Base-by-base conservation (phyloP, 2,888 invertebrate genomes). In the Sarcophaga subvicina region DNA sequence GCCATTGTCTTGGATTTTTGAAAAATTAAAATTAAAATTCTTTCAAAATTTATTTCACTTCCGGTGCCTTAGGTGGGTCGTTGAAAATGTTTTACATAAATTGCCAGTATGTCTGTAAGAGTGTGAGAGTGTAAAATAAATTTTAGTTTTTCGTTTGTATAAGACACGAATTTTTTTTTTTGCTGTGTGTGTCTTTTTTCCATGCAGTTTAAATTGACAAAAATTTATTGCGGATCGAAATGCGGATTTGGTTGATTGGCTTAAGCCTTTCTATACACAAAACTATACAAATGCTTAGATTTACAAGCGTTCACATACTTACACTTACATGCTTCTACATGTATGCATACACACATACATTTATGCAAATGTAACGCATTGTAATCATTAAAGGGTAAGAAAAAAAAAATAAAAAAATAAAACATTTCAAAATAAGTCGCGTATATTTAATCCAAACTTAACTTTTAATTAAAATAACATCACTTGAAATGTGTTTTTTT, bases 161-260 rank as follows among this genome's bases (percentile, higher is more conserved):
- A 71, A 67, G 54, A 54, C 17, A 54, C 54, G 4, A 54, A 1
- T 1, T 78, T 75, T 77, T 63, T 66, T 81, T 67, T 45, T 72
- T 63, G 70, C n/a, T 78, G n/a, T 66, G 22, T 25, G 27, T 76
- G 72, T 66, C 79, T 37, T 37, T 37, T 49, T 54, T 54, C 54
- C 5, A 54, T 54, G 54, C 60, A 77, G 81, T 80, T 86, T 79
- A 86, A 88, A 85, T 85, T 83, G 84, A 86, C 85, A 85, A 88
- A 88, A 89, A 89, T 89, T 89, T 89, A 89, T 89, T 87, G 88
- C 88, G 69, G 89, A 86, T 88, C 85, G 88, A 88, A 89, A 88
- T 87, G 88, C 88, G 77, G 89, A 84, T 88, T 88, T 88, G 88
- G 86, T 89, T 89, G 89, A 89, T 89, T 88, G 89, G 88, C 85